These are phyloP conservation scores for Ceratothoa steindachneri DNA, from an alignment of 2,888 invertebrate species.

Conservation along the genomic window DNA sequence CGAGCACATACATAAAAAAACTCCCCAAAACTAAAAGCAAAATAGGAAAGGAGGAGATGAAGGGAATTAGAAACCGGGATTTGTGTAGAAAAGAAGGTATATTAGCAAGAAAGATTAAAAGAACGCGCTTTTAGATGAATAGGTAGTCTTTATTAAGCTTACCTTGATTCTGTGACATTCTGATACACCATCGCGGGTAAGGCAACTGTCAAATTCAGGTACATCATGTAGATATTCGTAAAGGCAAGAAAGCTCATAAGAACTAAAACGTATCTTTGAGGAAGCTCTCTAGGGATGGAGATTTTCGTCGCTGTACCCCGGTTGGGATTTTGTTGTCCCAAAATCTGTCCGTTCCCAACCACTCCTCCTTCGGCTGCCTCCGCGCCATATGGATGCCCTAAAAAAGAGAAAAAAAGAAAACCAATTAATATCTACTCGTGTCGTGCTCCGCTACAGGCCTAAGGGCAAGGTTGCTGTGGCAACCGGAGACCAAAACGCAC, in stretches of 20 bases:
- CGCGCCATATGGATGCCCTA: neutral
- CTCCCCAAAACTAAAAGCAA: too few relatives aligned
- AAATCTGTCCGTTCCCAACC: neutral
- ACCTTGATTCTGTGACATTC: slow-evolving; percentile 25
- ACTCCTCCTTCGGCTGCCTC: neutral
- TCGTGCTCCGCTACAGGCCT: too few relatives aligned
- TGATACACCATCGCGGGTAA: slow-evolving; percentile 46
- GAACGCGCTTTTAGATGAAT: too few relatives aligned
- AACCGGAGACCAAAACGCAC: too few relatives aligned
- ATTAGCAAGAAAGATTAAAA: too few relatives aligned
- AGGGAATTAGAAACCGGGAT: too few relatives aligned
- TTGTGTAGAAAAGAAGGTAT: too few relatives aligned
- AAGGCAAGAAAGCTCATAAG: slow-evolving; percentile 42
- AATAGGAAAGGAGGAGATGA: too few relatives aligned
- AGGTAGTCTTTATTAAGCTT: too few relatives aligned
- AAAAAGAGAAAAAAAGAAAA: neutral
- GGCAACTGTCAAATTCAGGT: slow-evolving; percentile 39
- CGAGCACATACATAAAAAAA: too few relatives aligned
- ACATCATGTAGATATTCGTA: slow-evolving; percentile 45
- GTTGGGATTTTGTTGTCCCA: neutral
- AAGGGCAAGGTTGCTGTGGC: too few relatives aligned
- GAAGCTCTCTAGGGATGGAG: neutral
- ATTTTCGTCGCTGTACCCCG: neutral
- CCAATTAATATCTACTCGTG: too few relatives aligned
- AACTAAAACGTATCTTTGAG: slow-evolving; percentile 38